Evolutionary conservation across 2,888 invertebrate genomes (phyloP).

Genomic region (Rosalia funebris): DNA sequence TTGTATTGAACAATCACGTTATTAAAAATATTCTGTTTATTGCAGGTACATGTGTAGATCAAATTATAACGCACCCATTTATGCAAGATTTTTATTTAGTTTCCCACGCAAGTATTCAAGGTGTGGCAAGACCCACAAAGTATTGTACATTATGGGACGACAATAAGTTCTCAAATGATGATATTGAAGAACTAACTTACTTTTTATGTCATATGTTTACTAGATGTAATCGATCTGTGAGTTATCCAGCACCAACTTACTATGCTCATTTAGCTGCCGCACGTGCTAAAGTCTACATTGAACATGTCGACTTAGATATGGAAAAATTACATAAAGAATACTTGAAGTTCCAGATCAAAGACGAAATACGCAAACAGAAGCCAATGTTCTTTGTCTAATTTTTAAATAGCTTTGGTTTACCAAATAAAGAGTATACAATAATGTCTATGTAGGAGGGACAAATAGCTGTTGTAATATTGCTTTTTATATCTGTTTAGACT

Average conservation of each 20-base stretch:
- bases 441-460: no score
- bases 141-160: conserved; percentile 89
- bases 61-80: conserved; percentile 83
- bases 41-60: conserved; percentile 72
- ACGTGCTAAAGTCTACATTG: conserved; percentile 69
- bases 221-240: conserved; percentile 84
- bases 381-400: conserved; percentile 79
- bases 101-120: conserved; percentile 77
- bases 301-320: conserved; percentile 62
- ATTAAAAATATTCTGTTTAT: no score
- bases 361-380: conserved; percentile 66
- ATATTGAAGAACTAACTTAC: conserved; percentile 82
- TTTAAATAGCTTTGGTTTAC: not conserved
- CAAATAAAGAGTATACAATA: no score
- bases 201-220: conserved; percentile 87
- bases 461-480: no score
- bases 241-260: conserved; percentile 89
- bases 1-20: no score
- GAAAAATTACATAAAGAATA: conserved; percentile 66
- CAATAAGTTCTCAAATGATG: conserved; percentile 74
- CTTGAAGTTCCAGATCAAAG: conserved; percentile 65
- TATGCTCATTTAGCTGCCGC: conserved; percentile 88
- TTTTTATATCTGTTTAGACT: no score
- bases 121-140: conserved; percentile 86
- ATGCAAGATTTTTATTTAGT: conserved; percentile 88